A percentile compares a stretch with the other conserved stretches of the same genome.
Conservation (phyloP, 2,888 invertebrate genomes). For the Aporophyla lueneburgensis region DNA sequence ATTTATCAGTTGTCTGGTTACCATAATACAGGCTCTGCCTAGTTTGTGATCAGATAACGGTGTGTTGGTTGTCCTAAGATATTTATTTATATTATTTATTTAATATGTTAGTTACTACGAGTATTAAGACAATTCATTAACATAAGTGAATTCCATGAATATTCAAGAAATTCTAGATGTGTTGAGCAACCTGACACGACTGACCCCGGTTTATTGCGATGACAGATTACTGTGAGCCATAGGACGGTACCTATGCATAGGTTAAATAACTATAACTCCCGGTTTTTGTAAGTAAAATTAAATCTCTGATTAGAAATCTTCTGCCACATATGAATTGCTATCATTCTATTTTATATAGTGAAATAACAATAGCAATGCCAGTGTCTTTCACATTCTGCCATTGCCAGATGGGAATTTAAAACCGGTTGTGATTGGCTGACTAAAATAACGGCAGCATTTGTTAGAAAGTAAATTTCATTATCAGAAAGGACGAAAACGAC, state of each 20-base stretch:
- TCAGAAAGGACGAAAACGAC: not conserved
- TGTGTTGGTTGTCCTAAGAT: too few species aligned
- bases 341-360: not conserved
- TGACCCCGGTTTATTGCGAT: constrained; percentile 26
- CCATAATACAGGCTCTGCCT: too few species aligned
- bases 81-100: too few species aligned
- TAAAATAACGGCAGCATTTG: not conserved
- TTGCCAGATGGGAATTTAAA: too few species aligned
- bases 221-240: constrained; percentile 12
- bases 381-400: not conserved
- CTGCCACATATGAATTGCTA: not conserved
- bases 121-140: constrained; percentile 5
- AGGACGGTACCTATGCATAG: not conserved
- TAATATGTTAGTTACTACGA: not conserved
- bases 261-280: not conserved
- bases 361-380: too few species aligned
- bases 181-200: constrained; percentile 23
- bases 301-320: not conserved
- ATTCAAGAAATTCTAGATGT: constrained; percentile 18
- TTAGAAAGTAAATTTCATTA: not conserved
- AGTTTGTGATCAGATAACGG: too few species aligned
- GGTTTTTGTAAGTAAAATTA: not conserved
- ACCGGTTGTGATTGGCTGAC: too few species aligned
- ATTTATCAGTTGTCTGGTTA: too few species aligned
- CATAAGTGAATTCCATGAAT: constrained; percentile 17